Percentiles rank a stretch among this genome's conserved stretches.
Conservation (phyloP, 2,797 vertebrate species). For the Limosa lapponica region DNA sequence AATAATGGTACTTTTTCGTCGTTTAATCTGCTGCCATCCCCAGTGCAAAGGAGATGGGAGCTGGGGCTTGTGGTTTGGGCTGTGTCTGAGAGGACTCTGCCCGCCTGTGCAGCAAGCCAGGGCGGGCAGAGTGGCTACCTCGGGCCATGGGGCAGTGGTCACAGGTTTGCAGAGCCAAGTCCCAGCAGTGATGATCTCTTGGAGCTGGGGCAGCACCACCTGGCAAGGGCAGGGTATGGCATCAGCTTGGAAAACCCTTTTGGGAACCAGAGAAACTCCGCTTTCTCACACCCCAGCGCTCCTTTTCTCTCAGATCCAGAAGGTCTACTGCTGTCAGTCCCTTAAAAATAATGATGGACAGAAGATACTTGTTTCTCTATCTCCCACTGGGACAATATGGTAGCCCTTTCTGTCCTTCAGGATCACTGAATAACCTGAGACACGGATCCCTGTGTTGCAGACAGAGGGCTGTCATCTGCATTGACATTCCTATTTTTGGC, state of each 20-base stretch:
- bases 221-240: background rate
- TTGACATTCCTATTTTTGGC: background rate
- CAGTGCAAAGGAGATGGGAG: background rate
- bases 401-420: background rate
- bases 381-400: background rate
- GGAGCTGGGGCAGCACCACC: fast-evolving
- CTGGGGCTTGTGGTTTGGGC: background rate
- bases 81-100: background rate
- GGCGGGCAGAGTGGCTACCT: background rate
- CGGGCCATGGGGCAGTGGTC: fast-evolving
- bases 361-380: background rate
- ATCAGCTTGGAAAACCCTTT: background rate
- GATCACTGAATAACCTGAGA: background rate
- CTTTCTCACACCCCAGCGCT: background rate
- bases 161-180: fast-evolving
- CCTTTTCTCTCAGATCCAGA: background rate
- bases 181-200: fast-evolving
- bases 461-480: no score
- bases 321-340: background rate
- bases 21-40: background rate
- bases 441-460: background rate
- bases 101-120: fast-evolving
- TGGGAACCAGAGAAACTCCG: background rate
- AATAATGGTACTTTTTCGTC: background rate
- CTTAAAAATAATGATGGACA: background rate